These are phyloP conservation scores for Mythimna pallens DNA, from an alignment of 2,888 invertebrate species.

Conservation along the genomic window DNA sequence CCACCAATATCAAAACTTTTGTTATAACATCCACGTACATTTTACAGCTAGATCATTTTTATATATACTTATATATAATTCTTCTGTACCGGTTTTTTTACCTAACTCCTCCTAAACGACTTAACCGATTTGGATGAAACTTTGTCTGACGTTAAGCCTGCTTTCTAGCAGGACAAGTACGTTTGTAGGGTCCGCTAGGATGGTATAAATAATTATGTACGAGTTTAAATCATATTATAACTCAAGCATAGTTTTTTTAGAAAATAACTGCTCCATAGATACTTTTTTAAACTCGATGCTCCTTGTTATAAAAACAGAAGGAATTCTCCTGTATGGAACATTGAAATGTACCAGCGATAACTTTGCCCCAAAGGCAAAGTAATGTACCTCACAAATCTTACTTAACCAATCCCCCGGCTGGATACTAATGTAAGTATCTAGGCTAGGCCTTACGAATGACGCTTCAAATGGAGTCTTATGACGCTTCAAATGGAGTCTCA, in stretches of 20 bases:
- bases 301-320: neutral
- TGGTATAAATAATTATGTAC: neutral
- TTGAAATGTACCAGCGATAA: neutral
- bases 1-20: conserved; percentile 5
- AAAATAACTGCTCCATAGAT: too few relatives aligned
- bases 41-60: neutral
- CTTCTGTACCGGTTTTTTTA: neutral
- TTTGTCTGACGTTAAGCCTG: too few relatives aligned
- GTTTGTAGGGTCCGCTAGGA: too few relatives aligned
- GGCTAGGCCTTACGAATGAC: neutral
- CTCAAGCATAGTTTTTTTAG: too few relatives aligned
- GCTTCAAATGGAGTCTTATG: neutral
- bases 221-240: neutral
- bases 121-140: too few relatives aligned
- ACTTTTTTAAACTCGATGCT: too few relatives aligned
- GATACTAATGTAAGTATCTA: neutral
- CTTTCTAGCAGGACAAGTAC: too few relatives aligned
- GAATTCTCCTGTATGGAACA: neutral
- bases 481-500: neutral
- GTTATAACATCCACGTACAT: conserved; percentile 6
- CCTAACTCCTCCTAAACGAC: too few relatives aligned
- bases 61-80: too few relatives aligned
- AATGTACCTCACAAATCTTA: neutral
- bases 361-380: too few relatives aligned
- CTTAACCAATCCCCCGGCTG: neutral